Base-by-base conservation (phyloP, 1,140 invertebrate species). In the Neoseiulus cucumeris region DNA sequence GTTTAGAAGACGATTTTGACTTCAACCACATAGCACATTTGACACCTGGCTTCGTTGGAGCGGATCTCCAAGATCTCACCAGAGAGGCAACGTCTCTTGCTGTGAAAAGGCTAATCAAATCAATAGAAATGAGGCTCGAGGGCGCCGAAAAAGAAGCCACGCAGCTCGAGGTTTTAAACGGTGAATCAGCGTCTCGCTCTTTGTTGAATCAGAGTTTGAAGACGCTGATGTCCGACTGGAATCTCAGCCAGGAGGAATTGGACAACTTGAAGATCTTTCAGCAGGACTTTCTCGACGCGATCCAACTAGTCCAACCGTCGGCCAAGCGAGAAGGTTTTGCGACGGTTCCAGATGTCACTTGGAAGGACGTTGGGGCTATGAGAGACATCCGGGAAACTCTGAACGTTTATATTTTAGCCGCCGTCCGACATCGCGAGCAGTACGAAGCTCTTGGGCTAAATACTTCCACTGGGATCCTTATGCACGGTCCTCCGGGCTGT, bases 21-120 rank as follows among this genome's bases (percentile, higher is more conserved):
- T 82, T 84, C 68, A 74, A 81, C 67, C 75, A 78, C 41, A 76
- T 98, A 51, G 89, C 91, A 29, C 81, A 84, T 70, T 77, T 85
- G 25, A 95, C 91, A 39, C 94, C 94, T 7, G 94, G 94, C n/a
- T 98, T 86, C 80, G 92, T 97, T 41, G 94, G 91, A 22, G 91
- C 90, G 12, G 95, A 98, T 82, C 79, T 98, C 28, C 82, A 85
- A 71, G 85, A 89, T 0, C 76, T 97, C 39, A 83, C 87, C 1
- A 81, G 85, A 68, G 87, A 93, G 77, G 88, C 92, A 30, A 87
- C 87, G 6, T 85, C 89, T 73, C 81, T 82, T 69, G 90, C 91
- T 28, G 84, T 47, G 17, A 64, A 66, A 20, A 67, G 44, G 12
- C 33, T 29, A 12, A 55, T 42, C 29, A 7, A n/a, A 68, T 18